phyloP scores from a whole-genome alignment of 2,888 invertebrate genomes.

The Drosophila hawaiiensis region DNA sequence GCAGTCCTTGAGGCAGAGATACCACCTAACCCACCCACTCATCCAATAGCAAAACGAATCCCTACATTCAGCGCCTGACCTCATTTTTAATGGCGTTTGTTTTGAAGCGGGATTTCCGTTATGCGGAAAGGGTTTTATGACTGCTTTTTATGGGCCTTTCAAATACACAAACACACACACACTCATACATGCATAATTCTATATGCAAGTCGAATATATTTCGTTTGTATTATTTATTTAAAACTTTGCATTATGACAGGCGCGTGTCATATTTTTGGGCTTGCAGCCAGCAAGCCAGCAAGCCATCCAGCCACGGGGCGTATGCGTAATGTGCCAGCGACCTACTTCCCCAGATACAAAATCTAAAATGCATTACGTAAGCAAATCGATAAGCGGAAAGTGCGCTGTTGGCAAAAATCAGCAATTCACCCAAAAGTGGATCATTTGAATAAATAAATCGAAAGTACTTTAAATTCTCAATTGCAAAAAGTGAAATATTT shows the following conservation, averaged over 20 bases:
- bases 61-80: conserved; percentile 61
- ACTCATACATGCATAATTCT: conserved; percentile 26
- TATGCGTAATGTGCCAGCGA: conserved; percentile 65
- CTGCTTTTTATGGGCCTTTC: conserved; percentile 75
- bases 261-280: conserved; percentile 56
- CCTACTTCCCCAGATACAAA: conserved; percentile 36
- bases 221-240: conserved; percentile 72
- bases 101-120: conserved; percentile 81
- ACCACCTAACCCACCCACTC: conserved; percentile 5
- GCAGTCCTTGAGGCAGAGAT: conserved; percentile 59
- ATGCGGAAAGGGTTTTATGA: conserved; percentile 80
- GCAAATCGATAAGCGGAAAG: conserved; percentile 34
- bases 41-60: conserved; percentile 3
- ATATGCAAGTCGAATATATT: conserved; percentile 36
- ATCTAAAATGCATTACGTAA: conserved; percentile 70
- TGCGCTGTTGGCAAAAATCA: conserved; percentile 8
- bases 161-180: conserved; percentile 40
- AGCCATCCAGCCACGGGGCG: conserved; percentile 53
- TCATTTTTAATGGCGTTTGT: conserved; percentile 81
- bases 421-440: conserved; percentile 20
- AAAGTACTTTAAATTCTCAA: conserved; percentile 7
- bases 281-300: conserved; percentile 20
- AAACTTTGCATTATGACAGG: conserved; percentile 74
- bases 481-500: conserved; percentile 26
- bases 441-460: conserved; percentile 42